Evolutionary conservation across 2,113 vertebrate genomes (phyloP).

Genomic region (Mormyrus iriodes): DNA sequence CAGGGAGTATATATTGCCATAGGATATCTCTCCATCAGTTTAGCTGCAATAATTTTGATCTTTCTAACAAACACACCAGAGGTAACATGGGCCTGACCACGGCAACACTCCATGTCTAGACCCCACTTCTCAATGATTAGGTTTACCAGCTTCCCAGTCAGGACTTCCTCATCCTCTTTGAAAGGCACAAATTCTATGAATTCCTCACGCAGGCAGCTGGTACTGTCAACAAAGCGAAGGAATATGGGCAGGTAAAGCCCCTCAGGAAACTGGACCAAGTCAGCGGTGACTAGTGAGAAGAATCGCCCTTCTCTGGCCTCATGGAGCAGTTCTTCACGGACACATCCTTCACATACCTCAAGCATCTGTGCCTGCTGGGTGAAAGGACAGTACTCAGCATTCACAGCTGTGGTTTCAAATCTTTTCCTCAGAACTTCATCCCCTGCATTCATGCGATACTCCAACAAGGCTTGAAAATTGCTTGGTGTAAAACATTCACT

Average conservation of each 20-base stretch:
- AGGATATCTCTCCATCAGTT: conserved; percentile 79
- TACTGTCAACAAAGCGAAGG: conserved; percentile 78
- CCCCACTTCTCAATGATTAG: conserved; percentile 83
- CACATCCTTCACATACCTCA: conserved; percentile 78
- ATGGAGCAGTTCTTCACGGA: conserved; percentile 78
- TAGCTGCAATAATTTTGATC: conserved; percentile 78
- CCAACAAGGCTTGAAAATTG: conserved; percentile 79
- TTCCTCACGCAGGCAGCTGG: conserved; percentile 76
- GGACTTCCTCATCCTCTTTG: conserved; percentile 62
- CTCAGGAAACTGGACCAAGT: conserved; percentile 69
- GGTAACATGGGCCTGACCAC: conserved; percentile 80
- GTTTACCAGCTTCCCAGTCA: conserved; percentile 72
- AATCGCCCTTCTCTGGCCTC: conserved; percentile 83
- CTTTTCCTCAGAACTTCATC: conserved; percentile 77
- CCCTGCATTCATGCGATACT: conserved; percentile 79
- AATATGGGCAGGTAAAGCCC: conserved; percentile 75
- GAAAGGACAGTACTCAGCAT: conserved; percentile 70
- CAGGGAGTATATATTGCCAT: conserved; percentile 74
- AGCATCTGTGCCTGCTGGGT: conserved; percentile 77
- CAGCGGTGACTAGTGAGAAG: conserved; percentile 79
- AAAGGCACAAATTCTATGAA: conserved; percentile 78
- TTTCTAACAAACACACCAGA: conserved; percentile 77
- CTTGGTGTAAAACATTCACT: conserved; percentile 60
- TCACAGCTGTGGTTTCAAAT: conserved; percentile 77
- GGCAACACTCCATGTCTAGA: conserved; percentile 84